Conservation (phyloP, 2,888 invertebrate species). For the Drosophila mulleri region DNA sequence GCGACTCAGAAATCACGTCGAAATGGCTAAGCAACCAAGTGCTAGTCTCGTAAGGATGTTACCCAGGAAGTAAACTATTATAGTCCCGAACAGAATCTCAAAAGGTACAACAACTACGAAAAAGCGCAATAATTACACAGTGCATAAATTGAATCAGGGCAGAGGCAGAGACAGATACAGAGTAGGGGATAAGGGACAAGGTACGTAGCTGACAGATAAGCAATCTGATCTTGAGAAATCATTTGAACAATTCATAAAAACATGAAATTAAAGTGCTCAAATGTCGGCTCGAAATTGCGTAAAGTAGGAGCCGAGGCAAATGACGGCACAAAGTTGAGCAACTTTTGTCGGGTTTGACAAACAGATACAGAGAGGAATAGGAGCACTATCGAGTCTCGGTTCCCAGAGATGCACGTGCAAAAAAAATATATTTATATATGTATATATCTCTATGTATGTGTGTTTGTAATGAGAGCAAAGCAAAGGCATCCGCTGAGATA, state of each 20-base stretch:
- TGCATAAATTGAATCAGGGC: conserved; percentile 64
- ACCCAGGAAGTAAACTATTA: conserved; percentile 83
- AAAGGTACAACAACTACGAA: conserved; percentile 60
- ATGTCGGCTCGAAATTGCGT: conserved; percentile 65
- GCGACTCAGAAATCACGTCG: conserved; percentile 82
- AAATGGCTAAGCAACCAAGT: conserved; percentile 54
- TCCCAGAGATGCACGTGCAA: conserved; percentile 76
- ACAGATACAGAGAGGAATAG: conserved; percentile 24
- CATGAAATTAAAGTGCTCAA: conserved; percentile 78
- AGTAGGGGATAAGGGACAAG: conserved; percentile 16
- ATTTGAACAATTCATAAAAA: conserved; percentile 72
- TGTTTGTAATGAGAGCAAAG: conserved; percentile 24
- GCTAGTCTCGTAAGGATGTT: conserved; percentile 51
- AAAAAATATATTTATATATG: conserved; percentile 20
- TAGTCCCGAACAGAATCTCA: conserved; percentile 29
- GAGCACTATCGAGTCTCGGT: conserved; percentile 27
- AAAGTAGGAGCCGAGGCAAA: conserved; percentile 58
- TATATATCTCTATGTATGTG: conserved; percentile 1
- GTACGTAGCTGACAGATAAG: conserved; percentile 60
- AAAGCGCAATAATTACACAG: conserved; percentile 73
- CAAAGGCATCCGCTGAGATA: conserved; percentile 53
- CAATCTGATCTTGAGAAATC: conserved; percentile 83
- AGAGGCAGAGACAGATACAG: conserved; percentile 15
- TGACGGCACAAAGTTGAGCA: conserved; percentile 82
- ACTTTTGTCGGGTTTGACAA: conserved; percentile 66